A percentile compares a stretch with the other conserved stretches of the same genome.
These are phyloP conservation scores for Acleris emargana DNA, from an alignment of 2,888 invertebrate genomes.

Conservation along the genomic window DNA sequence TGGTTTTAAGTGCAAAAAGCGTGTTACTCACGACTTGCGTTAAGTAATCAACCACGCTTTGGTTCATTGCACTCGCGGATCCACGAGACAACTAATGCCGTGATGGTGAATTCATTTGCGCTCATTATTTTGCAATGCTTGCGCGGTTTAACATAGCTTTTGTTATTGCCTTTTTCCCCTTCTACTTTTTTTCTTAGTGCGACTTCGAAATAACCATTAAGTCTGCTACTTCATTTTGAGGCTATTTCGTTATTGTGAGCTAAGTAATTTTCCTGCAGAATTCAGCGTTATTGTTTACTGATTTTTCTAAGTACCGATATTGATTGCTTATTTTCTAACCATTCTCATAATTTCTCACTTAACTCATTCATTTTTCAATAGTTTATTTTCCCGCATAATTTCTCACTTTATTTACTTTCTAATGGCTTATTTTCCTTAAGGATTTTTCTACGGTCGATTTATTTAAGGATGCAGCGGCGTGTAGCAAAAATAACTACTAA, in stretches of 20 bases:
- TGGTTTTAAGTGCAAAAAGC: slow-evolving; percentile 63
- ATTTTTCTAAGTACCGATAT: too few species aligned
- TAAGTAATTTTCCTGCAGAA: too few species aligned
- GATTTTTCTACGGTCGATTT: too few species aligned
- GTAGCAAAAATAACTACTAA: too few species aligned
- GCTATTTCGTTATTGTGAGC: background rate
- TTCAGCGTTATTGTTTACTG: too few species aligned
- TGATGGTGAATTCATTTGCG: slow-evolving; percentile 70
- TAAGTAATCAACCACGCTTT: slow-evolving; percentile 79
- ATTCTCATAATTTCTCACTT: too few species aligned
- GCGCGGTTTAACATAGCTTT: slow-evolving; percentile 51
- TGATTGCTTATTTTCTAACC: too few species aligned
- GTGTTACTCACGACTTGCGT: slow-evolving; percentile 69
- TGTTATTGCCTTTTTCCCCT: background rate
- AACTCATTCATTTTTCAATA: too few species aligned
- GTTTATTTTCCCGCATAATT: too few species aligned
- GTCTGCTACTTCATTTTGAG: background rate
- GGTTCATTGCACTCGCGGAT: slow-evolving; percentile 81
- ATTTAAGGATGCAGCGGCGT: too few species aligned
- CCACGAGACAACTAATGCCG: slow-evolving; percentile 67
- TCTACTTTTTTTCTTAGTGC: background rate
- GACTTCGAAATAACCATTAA: background rate
- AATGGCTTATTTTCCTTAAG: too few species aligned
- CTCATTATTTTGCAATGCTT: slow-evolving; percentile 58
- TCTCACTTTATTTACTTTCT: too few species aligned